phyloP scores from a whole-genome alignment of 2,113 vertebrate genomes.

The Bettongia penicillata region DNA sequence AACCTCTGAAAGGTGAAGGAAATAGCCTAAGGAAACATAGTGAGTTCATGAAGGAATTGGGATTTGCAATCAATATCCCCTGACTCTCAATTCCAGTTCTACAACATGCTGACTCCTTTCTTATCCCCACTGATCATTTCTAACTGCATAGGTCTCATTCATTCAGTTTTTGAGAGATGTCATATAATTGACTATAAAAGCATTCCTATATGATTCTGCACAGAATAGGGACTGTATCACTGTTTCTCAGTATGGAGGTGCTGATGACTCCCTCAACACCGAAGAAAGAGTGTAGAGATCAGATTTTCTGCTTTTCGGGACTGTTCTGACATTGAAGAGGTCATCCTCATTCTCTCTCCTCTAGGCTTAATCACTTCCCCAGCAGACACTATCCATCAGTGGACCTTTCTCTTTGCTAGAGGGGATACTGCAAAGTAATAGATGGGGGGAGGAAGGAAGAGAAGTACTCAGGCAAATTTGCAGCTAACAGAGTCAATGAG shows the following conservation, averaged over 20 bases:
- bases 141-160: neutral
- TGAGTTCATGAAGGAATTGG: neutral
- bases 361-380: neutral
- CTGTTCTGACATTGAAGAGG: neutral
- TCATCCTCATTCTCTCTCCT: neutral
- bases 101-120: neutral
- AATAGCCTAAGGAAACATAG: neutral
- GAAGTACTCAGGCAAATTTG: neutral
- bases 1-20: neutral
- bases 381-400: neutral
- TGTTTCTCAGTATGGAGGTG: neutral
- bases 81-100: neutral
- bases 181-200: neutral
- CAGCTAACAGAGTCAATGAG: neutral
- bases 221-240: neutral
- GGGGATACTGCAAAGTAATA: neutral
- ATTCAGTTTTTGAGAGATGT: neutral
- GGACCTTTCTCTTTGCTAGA: constrained; percentile 24
- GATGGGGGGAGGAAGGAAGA: neutral
- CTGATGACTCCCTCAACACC: neutral
- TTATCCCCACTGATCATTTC: neutral
- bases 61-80: neutral
- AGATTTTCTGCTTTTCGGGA: neutral
- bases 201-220: neutral
- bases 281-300: neutral